Evolutionary conservation across 2,888 invertebrate genomes (phyloP), one percentile per base, ranked within the genome.

Genomic region (Heliconius ethilla): DNA sequence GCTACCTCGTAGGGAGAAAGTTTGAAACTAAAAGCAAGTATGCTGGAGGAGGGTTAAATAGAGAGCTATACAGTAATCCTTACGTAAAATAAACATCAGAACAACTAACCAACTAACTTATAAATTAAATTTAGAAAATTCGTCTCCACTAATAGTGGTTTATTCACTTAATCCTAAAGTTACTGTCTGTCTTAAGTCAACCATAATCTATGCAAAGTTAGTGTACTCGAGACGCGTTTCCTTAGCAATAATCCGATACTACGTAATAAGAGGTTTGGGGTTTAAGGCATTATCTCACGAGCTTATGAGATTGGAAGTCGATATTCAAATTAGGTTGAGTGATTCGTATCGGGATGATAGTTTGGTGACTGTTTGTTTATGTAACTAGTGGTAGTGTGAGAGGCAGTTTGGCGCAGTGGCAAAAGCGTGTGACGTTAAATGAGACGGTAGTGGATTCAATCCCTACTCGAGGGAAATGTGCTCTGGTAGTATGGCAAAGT

Each of bases 181-280:
- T 63, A 63, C 22, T 27, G 62, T 74, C 74, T 62, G 40, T 27
- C 62, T 74, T 63, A 74, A 74, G 63, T 74, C 63, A 74, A 40
- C 74, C 40, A 63, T 74, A 74, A 74, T 74, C 74, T 74, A 74
- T 74, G 74, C 63, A 37, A 74, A 74, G 74, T 74, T 74, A 74
- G 74, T 62, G 74, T 33, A 25, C 27, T 63, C 62, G 62, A 63
- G 74, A 74, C 74, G 40, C 72, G 63, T 63, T 74, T 63, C 62
- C 59, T 59, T 74, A 59, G 40, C 63, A 74, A 74, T 74, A 74
- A 74, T 63, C 74, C 63, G 40, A 74, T 74, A 74, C 74, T 37
- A 69, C 40, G 37, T 63, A 74, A 74, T 74, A 40, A 63, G 74
- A 74, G 63, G 63, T 74, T 74, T 37, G 27, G 27, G 33, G 72